Evolutionary conservation across 2,797 vertebrate genomes (phyloP), one percentile per base, ranked within the genome.

Genomic region (Antrozous pallidus): DNA sequence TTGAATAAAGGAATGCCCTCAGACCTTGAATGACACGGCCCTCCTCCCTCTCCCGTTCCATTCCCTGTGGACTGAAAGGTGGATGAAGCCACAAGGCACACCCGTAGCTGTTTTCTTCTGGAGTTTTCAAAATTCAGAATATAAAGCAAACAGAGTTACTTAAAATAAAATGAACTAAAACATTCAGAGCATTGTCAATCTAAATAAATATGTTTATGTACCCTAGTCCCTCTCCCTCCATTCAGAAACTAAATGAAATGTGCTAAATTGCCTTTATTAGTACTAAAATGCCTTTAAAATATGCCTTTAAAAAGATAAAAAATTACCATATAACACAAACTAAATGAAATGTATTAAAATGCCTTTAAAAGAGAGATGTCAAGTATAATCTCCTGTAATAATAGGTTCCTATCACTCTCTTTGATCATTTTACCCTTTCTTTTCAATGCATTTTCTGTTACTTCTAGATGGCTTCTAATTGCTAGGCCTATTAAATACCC

Each of bases 401-500:
- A 95, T 63, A 78, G 92, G 65, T 51, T 77, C 22, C 95, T 63
- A 63, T 26, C 24, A 28, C 91, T 94, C 83, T 87, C 74, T 79
- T 40, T 28, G 28, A 77, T 89, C 56, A 87, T 24, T 77, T 91
- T 58, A 36, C 74, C 91, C 94, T 95, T 84, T 91, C 45, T 67
- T 93, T 91, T 80, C 56, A 7, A 51, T 80, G 56, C 78, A 88
- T 95, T 94, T 96, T 96, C 85, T 89, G 74, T 78, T 67, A 49
- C 93, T 94, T 80, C 40, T 70, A 94, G 54, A 83, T 73, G 63
- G 77, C 88, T 95, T 94, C 97, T 97, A 97, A 97, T 97, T 96
- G 97, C 69, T 24, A 58, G 88, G 95, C 69, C 94, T 95, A 95
- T 97, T 95, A 93, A 94, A 77, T 84, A 83, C 36, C 58, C 92